Evolutionary conservation across 2,888 invertebrate genomes (phyloP), one percentile per base, ranked within the genome.

Genomic region (Sabatieria punctata): DNA sequence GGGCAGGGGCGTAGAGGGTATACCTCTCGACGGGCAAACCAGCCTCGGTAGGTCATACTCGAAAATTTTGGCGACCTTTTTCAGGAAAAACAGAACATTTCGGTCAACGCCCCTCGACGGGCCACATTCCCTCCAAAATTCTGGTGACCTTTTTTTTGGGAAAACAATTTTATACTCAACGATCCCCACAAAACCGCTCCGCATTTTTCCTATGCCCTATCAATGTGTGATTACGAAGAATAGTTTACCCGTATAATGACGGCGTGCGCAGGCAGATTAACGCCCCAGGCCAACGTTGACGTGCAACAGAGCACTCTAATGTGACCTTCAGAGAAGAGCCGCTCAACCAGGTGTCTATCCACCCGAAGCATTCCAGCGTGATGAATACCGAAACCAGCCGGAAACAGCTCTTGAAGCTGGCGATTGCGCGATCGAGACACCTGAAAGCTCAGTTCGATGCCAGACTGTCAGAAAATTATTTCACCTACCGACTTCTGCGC

Each of bases 241-340:
- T 25, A 23, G 6, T 21, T 22, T 69, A 84, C 85, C 69, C 83
- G 79, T 53, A 91, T 91, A 42, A 97, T 78, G 52, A 97, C 95
- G 26, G 88, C 93, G 66, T 95, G 93, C 0, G 97, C 97, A 0
- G 97, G 97, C 53, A 99, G 74, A 71, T 99, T 99, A 4, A 99
- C 95, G 56, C 97, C 97, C 97, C 97, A 99, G 24, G 97, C 97
- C 26, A 99, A 72, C 0, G 97, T 99, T 0, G 97, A 85, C 0
- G 97, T 99, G 65, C 95, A 95, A 8, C 89, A 83, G 1, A 99
- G 71, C 13, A 75, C 86, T 26, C 50, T 43, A 15, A 89, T 78
- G 52, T 79, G 75, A 0, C 93, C 93, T 47, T 82, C 81, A 0
- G 79, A 71, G 64, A 97, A 97, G 59, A 82, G 80, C 64, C 81